These are phyloP conservation scores for Alauda arvensis DNA, from an alignment of 2,797 vertebrate genomes.

Conservation along the genomic window DNA sequence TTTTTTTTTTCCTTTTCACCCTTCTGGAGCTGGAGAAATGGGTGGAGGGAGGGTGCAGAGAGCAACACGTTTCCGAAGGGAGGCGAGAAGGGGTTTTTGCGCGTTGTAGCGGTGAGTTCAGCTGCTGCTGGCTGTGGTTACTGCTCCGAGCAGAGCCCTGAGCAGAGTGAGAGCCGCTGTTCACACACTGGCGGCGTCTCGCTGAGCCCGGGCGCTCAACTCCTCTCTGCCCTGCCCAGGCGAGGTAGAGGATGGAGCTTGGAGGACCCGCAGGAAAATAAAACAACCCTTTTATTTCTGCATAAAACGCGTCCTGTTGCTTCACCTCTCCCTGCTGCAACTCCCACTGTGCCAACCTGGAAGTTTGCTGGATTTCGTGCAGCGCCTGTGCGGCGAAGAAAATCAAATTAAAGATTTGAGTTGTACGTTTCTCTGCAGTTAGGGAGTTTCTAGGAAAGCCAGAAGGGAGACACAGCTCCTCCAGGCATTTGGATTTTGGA, in stretches of 20 bases:
- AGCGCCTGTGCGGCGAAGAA: accelerated
- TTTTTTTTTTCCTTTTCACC: background rate
- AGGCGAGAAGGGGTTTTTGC: background rate
- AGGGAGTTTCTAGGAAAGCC: conserved; percentile 6
- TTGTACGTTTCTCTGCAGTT: background rate
- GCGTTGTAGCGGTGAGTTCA: background rate
- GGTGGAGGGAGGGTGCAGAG: background rate
- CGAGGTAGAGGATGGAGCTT: background rate
- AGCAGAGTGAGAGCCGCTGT: background rate
- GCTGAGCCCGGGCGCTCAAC: background rate
- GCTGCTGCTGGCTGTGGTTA: conserved; percentile 3
- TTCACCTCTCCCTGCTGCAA: background rate
- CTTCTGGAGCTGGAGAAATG: background rate
- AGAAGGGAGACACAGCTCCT: background rate
- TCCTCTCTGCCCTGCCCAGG: background rate
- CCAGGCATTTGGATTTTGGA: background rate
- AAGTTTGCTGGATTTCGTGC: background rate
- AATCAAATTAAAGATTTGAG: background rate
- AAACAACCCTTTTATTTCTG: background rate
- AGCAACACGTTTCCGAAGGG: background rate
- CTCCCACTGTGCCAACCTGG: background rate
- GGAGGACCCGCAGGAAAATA: background rate
- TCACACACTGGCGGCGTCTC: background rate
- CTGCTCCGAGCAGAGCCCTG: background rate
- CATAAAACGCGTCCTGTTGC: background rate